Conservation (phyloP, 2,888 invertebrate species). For the Drosophila ezoana region DNA sequence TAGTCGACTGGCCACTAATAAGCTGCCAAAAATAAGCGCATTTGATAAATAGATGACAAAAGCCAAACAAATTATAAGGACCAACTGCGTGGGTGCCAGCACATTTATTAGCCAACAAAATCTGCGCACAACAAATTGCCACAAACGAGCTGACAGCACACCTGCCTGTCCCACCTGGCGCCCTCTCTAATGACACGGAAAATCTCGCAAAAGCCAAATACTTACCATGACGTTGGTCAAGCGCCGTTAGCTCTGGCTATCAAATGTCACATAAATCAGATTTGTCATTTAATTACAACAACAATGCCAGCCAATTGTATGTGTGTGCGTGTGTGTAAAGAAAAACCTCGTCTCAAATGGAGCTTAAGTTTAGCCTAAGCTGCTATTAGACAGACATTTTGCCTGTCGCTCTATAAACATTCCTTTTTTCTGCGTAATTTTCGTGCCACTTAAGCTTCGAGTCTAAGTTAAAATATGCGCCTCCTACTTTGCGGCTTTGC, state of each 20-base stretch:
- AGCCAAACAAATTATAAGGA: constrained; percentile 78
- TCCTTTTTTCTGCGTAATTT: constrained; percentile 21
- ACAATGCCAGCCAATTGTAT: constrained; percentile 18
- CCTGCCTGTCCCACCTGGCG: constrained; percentile 17
- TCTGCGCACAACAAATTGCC: no score
- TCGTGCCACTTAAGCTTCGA: constrained; percentile 29
- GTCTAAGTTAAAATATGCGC: constrained; percentile 41
- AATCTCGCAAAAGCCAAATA: constrained; percentile 42
- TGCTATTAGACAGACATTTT: constrained; percentile 55
- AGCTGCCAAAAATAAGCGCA: constrained; percentile 76
- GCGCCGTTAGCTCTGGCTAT: constrained; percentile 56
- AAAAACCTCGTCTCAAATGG: constrained; percentile 51
- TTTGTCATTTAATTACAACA: constrained; percentile 72
- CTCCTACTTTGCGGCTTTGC: constrained; percentile 34
- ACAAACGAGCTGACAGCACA: constrained; percentile 55
- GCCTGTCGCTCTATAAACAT: constrained; percentile 30
- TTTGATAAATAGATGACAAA: constrained; percentile 75
- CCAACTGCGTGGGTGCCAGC: constrained; percentile 32
- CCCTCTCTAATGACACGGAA: constrained; percentile 35
- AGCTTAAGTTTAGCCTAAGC: constrained; percentile 61
- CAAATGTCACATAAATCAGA: constrained; percentile 82
- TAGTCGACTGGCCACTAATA: constrained; percentile 56
- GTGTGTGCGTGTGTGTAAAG: constrained; percentile 2
- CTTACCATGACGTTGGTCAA: constrained; percentile 41
- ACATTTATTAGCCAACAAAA: constrained; percentile 68